Percentiles rank a stretch among this genome's conserved stretches.
Conservation (phyloP, 1,140 invertebrate species). For the Tetragnatha versicolor region DNA sequence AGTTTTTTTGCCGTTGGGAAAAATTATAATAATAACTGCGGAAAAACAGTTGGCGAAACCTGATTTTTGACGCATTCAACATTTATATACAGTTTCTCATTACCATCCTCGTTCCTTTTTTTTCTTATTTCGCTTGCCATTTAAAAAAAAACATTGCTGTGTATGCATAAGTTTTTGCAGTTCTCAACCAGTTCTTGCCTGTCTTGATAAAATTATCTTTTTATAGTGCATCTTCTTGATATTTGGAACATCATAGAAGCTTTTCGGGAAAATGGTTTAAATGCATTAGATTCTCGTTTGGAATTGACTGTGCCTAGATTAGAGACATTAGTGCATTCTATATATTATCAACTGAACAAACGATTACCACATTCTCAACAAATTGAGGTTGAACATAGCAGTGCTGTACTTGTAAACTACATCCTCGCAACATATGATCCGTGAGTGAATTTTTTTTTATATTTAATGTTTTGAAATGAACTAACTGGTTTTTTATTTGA, state of each 20-base stretch:
- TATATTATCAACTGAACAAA: slow-evolving; percentile 90
- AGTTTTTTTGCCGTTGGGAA: too few species aligned
- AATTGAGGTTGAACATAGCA: slow-evolving; percentile 87
- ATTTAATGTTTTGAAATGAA: neutral
- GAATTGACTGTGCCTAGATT: slow-evolving; percentile 87
- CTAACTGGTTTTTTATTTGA: neutral
- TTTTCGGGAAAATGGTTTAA: slow-evolving; percentile 94
- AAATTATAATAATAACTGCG: too few species aligned
- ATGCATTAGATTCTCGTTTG: slow-evolving; percentile 74
- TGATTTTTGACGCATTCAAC: too few species aligned
- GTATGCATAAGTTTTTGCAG: too few species aligned
- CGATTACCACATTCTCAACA: slow-evolving; percentile 89
- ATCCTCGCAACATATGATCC: slow-evolving; percentile 91
- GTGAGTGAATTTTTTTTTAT: slow-evolving; percentile 68
- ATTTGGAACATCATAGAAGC: slow-evolving; percentile 99
- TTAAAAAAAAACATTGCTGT: too few species aligned
- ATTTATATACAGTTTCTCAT: too few species aligned
- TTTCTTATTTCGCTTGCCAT: too few species aligned
- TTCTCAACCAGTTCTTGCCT: too few species aligned
- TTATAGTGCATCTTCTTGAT: slow-evolving; percentile 90
- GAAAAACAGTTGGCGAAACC: too few species aligned
- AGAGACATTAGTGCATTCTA: slow-evolving; percentile 88
- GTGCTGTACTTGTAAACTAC: slow-evolving; percentile 91
- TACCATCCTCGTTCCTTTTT: too few species aligned
- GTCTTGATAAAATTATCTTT: too few species aligned